Percentiles rank a stretch among this genome's conserved stretches.
Evolutionary conservation across 2,888 invertebrate genomes (phyloP).

Genomic region (Thecophora atra): DNA sequence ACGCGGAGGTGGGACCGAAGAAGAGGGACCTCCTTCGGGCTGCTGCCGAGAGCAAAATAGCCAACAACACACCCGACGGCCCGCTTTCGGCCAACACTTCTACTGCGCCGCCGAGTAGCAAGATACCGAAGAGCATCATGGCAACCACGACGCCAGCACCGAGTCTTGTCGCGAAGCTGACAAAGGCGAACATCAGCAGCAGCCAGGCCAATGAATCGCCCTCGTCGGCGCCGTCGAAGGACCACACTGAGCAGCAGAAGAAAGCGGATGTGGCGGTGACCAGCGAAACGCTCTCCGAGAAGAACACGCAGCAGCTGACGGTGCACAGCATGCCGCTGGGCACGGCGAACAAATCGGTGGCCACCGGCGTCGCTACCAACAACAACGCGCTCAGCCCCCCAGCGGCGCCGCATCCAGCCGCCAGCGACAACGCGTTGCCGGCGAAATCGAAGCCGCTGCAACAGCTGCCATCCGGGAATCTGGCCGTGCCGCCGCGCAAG

Average conservation of each 20-base stretch:
- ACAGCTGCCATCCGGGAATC: slow-evolving; percentile 51
- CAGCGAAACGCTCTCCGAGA: slow-evolving; percentile 57
- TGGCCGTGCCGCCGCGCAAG: slow-evolving; percentile 72
- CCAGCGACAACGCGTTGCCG: slow-evolving; percentile 40
- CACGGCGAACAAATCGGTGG: slow-evolving; percentile 64
- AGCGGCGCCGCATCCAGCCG: not conserved
- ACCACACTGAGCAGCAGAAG: slow-evolving; percentile 45
- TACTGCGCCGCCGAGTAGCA: slow-evolving; percentile 44
- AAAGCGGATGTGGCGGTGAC: slow-evolving; percentile 57
- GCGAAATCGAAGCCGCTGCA: slow-evolving; percentile 64
- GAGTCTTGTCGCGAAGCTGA: slow-evolving; percentile 54
- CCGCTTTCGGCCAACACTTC: not conserved
- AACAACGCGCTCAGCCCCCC: slow-evolving; percentile 44
- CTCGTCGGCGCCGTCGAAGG: slow-evolving; percentile 22
- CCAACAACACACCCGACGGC: slow-evolving; percentile 3
- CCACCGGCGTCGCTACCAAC: slow-evolving; percentile 58
- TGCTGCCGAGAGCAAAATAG: slow-evolving; percentile 40
- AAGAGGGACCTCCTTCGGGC: slow-evolving; percentile 53
- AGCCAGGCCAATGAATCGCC: slow-evolving; percentile 26
- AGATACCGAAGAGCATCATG: slow-evolving; percentile 57
- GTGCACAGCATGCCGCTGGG: slow-evolving; percentile 70
- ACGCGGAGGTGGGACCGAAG: slow-evolving; percentile 60
- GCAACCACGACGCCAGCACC: slow-evolving; percentile 51
- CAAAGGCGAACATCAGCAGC: slow-evolving; percentile 44
- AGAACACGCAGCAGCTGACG: slow-evolving; percentile 67